Base-by-base conservation (phyloP, 2,113 vertebrate genomes). In the Oncorhynchus nerka region DNA sequence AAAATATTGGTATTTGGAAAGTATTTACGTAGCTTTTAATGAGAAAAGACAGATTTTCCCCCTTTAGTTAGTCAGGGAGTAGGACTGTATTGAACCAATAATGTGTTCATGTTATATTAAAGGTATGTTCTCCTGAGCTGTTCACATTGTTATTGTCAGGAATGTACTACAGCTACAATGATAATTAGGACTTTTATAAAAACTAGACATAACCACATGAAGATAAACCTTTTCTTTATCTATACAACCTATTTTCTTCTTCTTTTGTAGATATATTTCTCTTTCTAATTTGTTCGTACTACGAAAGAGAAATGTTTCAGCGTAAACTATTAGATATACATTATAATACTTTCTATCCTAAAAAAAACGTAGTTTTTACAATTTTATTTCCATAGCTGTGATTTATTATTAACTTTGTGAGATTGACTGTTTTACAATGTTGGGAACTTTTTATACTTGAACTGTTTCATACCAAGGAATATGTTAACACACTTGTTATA, bases 381-480 rank as follows among this genome's bases (percentile, higher is more conserved):
- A 92, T 95, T 0, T 39, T 39, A 2, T 45, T 94, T 84, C 93
- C 94, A 95, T 96, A 97, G 94, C 94, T 96, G 2, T 11, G 39
- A 45, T 11, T 95, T 94, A 96, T 97, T 94, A 95, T 95, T 95
- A 94, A 96, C 95, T 97, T 94, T 93, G 95, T 95, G 94, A 95
- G 94, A 96, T 93, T 93, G 93, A 94, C 94, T 96, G 95, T 97
- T 98, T 97, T 97, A 98, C 96, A 97, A 95, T 98, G 95, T 97
- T 94, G 94, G 95, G 95, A 94, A 91, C 67, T 92, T 96, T 96
- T 98, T 98, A 98, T 99, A 99, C 97, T 99, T 99, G 96, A 97
- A 98, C 94, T 96, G 95, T 97, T 98, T 99, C 96, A 95, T 98
- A 98, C 96, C 97, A 97, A 97, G 97, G 96, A 98, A 96, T 39